These are phyloP conservation scores for Desoria tigrina DNA, from an alignment of 2,888 invertebrate genomes.

Conservation along the genomic window DNA sequence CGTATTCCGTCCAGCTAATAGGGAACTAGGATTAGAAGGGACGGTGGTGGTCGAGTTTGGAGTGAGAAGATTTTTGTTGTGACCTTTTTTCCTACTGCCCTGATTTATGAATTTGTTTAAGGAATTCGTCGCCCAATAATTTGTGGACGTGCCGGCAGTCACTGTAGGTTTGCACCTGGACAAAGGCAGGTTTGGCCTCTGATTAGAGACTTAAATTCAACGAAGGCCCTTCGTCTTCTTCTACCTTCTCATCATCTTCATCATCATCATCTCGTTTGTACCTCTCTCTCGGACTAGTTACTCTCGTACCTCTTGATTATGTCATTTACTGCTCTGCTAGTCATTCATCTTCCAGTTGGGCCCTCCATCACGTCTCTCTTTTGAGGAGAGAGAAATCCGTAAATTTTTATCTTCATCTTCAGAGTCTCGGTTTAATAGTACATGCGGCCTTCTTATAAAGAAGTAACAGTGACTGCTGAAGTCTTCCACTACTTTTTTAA, in stretches of 20 bases:
- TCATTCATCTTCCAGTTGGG: constrained; percentile 48
- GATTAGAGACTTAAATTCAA: constrained; percentile 14
- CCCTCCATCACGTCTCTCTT: constrained; percentile 42
- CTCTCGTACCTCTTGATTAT: constrained; percentile 45
- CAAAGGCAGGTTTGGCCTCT: constrained; percentile 28
- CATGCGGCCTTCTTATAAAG: no score
- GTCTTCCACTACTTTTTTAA: no score
- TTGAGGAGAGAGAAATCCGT: no score
- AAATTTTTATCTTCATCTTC: constrained; percentile 41
- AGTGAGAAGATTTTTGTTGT: constrained; percentile 40
- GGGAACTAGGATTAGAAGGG: no score
- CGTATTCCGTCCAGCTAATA: no score
- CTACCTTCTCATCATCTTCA: constrained; percentile 18
- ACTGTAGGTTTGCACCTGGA: constrained; percentile 49
- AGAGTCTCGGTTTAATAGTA: background rate
- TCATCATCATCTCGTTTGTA: constrained; percentile 46
- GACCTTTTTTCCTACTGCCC: constrained; percentile 49
- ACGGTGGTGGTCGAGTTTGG: no score
- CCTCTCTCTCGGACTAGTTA: constrained; percentile 24
- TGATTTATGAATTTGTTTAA: constrained; percentile 54
- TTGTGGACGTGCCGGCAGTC: constrained; percentile 53
- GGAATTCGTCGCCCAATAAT: constrained; percentile 54
- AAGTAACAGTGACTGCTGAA: no score
- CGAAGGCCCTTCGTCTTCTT: constrained; percentile 26
- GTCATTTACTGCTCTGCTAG: constrained; percentile 51